These are phyloP conservation scores for Oreochromis aureus DNA, from an alignment of 2,113 vertebrate genomes.

Conservation along the genomic window DNA sequence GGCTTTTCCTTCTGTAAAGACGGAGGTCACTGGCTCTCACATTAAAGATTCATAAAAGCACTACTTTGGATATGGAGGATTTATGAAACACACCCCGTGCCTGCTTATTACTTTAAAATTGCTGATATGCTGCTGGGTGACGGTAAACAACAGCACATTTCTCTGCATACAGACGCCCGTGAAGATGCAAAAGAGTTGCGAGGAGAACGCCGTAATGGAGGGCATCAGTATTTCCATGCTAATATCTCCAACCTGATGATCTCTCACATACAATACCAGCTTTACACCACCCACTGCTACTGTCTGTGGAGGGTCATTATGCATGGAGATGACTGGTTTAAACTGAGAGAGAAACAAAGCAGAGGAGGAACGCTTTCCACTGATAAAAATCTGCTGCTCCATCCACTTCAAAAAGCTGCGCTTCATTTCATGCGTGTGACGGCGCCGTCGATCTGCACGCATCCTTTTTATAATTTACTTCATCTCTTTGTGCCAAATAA, in stretches of 20 bases:
- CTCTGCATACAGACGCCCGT: conserved; percentile 36
- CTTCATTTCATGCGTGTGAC: neutral
- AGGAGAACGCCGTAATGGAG: conserved; percentile 53
- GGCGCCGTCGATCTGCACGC: neutral
- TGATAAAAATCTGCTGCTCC: neutral
- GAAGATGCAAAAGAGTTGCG: conserved; percentile 53
- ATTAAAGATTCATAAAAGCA: conserved; percentile 62
- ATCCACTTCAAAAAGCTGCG: neutral
- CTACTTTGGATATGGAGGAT: conserved; percentile 46
- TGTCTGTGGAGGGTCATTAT: conserved; percentile 62
- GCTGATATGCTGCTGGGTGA: conserved; percentile 44
- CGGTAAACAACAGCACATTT: conserved; percentile 42
- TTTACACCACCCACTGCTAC: neutral
- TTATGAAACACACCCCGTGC: conserved; percentile 51
- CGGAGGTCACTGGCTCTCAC: conserved; percentile 49
- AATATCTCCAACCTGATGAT: conserved; percentile 67
- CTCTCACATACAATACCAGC: conserved; percentile 43
- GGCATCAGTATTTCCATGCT: conserved; percentile 66
- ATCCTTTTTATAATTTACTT: neutral
- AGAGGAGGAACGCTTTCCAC: neutral
- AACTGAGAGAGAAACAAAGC: conserved; percentile 38
- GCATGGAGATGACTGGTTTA: conserved; percentile 63
- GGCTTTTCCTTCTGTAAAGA: conserved; percentile 46
- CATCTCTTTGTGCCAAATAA: neutral
- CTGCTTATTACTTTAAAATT: conserved; percentile 64